These are phyloP conservation scores for Suricata suricatta DNA, from an alignment of 2,113 vertebrate species.

Conservation along the genomic window DNA sequence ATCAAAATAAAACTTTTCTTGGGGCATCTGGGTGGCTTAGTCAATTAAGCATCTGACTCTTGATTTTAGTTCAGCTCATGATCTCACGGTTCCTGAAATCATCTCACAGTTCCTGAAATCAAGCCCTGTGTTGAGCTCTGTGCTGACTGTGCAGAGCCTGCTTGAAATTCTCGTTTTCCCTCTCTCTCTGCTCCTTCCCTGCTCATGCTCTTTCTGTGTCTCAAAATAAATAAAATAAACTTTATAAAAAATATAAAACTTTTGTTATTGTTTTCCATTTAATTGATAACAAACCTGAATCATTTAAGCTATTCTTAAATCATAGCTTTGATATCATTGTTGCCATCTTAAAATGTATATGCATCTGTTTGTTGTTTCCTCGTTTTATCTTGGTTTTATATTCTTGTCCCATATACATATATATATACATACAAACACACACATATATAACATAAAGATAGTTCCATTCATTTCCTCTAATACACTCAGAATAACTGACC, in stretches of 20 bases:
- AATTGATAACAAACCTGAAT: not conserved
- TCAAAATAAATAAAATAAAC: no score
- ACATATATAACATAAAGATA: not conserved
- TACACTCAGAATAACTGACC: not conserved
- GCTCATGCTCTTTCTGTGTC: no score
- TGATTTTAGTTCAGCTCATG: no score
- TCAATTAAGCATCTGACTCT: no score
- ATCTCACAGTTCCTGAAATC: no score
- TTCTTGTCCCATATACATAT: not conserved
- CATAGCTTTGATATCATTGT: not conserved
- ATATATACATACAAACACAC: not conserved
- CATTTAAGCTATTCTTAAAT: constrained; percentile 5
- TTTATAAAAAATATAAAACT: not conserved
- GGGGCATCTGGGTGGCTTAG: no score
- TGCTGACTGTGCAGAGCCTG: no score
- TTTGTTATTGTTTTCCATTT: not conserved
- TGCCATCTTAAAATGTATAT: constrained; percentile 8
- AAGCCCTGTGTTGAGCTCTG: no score
- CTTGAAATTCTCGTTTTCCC: no score
- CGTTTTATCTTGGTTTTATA: not conserved
- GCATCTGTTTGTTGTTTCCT: not conserved
- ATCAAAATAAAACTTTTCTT: constrained; percentile 19
- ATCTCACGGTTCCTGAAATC: no score
- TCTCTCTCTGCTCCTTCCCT: no score
- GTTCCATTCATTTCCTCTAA: not conserved